Base-by-base conservation (phyloP, 2,113 vertebrate genomes). In the human region DNA sequence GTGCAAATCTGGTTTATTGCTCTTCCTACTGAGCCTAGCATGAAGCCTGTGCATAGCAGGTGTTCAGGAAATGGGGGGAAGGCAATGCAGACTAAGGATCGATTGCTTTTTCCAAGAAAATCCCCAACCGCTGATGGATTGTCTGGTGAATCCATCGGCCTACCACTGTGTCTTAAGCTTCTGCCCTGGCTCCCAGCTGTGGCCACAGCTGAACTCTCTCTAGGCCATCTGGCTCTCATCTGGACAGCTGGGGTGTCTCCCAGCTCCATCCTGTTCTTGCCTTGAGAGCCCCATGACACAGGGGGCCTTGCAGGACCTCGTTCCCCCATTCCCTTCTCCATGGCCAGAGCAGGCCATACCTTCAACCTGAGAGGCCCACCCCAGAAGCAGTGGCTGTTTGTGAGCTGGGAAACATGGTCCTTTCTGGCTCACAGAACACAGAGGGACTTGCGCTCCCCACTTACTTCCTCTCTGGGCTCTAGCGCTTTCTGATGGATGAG, bases 401-500 rank as follows among this genome's bases (percentile, higher is more conserved):
- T 13, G 40, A 75, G 81, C 93, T 20, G 17, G 32, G 82, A 76
- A 83, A 61, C 8, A 1, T 76, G 89, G 55, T 18, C 3, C 96
- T 75, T 90, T 64, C 78, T 94, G 68, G 80, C 75, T 52, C 43
- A 1, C 48, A 76, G 95, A 73, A 88, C 76, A 32, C 48, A 38
- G 45, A 52, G 72, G 55, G 35, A 13, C 90, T 87, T 80, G 5
- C 0, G 0, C 88, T 82, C 93, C 89, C 72, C 2, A 1, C 50
- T 30, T 18, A 18, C 84, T 55, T 87, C 72, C 80, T 80, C 38
- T 93, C 85, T 91, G 84, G 86, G 96, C 93, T 96, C 97, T 85
- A 93, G 96, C 43, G 52, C 68, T 85, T 95, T 97, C 96, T 98
- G 98, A 98, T 94, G 90, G 97, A 98, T 95, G 92, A 97, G 59